Evolutionary conservation across 2,113 vertebrate genomes (phyloP).

Genomic region (Axis porcinus): DNA sequence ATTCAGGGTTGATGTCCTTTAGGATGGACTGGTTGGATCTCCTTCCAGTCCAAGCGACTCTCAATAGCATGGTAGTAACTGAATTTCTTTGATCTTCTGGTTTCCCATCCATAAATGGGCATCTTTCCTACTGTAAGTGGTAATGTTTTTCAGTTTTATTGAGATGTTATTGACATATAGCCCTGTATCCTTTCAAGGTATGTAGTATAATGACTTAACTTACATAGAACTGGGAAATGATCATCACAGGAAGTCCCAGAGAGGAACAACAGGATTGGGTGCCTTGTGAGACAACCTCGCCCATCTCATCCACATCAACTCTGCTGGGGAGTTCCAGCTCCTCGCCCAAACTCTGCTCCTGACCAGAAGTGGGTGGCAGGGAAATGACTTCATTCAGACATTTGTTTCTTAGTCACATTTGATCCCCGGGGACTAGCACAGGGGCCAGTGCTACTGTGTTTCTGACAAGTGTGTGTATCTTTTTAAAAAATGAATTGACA

Average conservation of each 20-base stretch:
- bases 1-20: not conserved
- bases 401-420: not conserved
- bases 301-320: not conserved
- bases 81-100: not conserved
- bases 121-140: not conserved
- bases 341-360: not conserved
- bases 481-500: not conserved
- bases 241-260: not conserved
- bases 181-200: not conserved
- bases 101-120: not conserved
- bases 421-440: too few species aligned
- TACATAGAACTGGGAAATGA: not conserved
- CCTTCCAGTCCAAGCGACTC: not conserved
- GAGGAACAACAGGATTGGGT: fast-evolving
- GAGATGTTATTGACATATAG: not conserved
- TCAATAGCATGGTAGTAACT: not conserved
- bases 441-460: fast-evolving
- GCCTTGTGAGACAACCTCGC: fast-evolving
- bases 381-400: too few species aligned
- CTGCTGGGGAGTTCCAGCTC: fast-evolving
- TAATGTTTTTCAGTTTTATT: not conserved
- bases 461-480: not conserved
- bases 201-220: not conserved
- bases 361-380: not conserved
- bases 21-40: not conserved